Conservation (phyloP, 2,113 vertebrate genomes). For the Tinamus guttatus region DNA sequence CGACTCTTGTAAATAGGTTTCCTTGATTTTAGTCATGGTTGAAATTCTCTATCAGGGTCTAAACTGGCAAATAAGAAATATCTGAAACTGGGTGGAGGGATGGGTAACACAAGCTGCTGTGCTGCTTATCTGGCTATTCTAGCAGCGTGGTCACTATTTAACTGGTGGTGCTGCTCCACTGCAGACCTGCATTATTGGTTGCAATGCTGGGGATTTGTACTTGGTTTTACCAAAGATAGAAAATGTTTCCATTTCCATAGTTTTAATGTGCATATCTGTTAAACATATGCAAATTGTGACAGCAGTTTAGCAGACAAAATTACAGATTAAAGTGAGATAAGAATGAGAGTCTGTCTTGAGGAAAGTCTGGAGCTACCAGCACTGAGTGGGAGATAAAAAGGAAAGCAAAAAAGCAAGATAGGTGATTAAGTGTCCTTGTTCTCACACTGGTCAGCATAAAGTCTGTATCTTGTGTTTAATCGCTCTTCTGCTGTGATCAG, state of each 20-base stretch:
- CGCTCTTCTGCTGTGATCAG: background rate
- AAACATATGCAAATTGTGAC: background rate
- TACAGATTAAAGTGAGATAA: background rate
- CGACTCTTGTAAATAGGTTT: background rate
- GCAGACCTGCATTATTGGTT: background rate
- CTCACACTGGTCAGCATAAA: background rate
- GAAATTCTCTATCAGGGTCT: background rate
- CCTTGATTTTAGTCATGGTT: background rate
- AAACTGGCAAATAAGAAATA: background rate
- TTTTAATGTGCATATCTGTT: background rate
- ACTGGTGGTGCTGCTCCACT: background rate
- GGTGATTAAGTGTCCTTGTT: background rate
- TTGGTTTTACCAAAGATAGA: background rate
- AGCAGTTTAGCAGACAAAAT: background rate
- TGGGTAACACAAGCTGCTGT: background rate
- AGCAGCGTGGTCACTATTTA: background rate
- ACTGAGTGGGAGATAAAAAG: background rate
- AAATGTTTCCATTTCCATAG: background rate
- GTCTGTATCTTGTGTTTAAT: background rate
- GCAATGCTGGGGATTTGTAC: background rate
- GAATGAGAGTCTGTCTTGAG: rapidly evolving
- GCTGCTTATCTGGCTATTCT: background rate
- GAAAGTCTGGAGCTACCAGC: background rate
- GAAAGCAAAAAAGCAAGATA: background rate
- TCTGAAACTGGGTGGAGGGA: background rate